Percentiles rank a stretch among this genome's conserved stretches.
Evolutionary conservation across 2,113 vertebrate genomes (phyloP).

Genomic region (Hepsetus odoe): DNA sequence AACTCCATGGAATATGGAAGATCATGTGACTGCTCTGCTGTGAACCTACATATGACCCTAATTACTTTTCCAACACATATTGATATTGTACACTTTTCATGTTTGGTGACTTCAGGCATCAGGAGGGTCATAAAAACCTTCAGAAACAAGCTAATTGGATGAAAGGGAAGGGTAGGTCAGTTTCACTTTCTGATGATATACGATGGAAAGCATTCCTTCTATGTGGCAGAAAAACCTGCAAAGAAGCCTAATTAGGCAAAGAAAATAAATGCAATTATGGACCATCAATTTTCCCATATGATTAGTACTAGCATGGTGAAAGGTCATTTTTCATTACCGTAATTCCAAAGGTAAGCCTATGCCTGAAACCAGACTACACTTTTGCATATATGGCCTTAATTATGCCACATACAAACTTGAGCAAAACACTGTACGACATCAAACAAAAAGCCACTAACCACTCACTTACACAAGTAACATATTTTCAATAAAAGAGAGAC

Average conservation of each 20-base stretch:
- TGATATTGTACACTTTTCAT: not conserved
- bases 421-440: not conserved
- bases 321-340: constrained; percentile 12
- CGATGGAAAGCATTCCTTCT: not conserved
- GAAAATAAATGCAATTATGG: constrained; percentile 40
- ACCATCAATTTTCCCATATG: constrained; percentile 9
- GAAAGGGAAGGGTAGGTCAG: not conserved
- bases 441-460: constrained; percentile 10
- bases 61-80: not conserved
- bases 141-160: not conserved
- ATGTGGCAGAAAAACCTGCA: not conserved
- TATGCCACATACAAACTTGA: not conserved
- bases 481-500: not conserved
- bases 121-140: not conserved
- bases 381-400: not conserved
- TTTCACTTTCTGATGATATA: not conserved
- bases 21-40: not conserved
- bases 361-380: not conserved
- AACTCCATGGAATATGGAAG: not conserved
- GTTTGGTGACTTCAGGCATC: constrained; percentile 8
- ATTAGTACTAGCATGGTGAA: constrained; percentile 3
- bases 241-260: constrained; percentile 19
- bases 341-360: not conserved
- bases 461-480: not conserved
- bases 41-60: not conserved